Evolutionary conservation across 2,888 invertebrate species (phyloP).

Genomic region (Chromoteleia sp.): DNA sequence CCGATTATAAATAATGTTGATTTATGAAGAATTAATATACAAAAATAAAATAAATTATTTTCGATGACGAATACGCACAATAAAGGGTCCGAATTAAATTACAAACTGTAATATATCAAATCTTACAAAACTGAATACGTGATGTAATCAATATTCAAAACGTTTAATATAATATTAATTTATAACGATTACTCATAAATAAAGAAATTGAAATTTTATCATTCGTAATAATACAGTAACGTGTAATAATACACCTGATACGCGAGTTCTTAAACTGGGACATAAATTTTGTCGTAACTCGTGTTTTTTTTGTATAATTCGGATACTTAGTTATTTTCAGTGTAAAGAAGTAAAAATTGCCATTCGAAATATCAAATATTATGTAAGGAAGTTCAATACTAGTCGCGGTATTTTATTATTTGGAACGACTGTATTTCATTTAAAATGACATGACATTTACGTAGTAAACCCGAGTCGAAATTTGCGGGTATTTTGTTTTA

Average conservation of each 20-base stretch:
- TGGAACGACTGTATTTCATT: conserved; percentile 2
- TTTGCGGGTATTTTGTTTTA: not conserved
- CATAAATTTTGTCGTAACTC: not conserved
- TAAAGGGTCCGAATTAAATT: too few species aligned
- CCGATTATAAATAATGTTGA: not conserved
- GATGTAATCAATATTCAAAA: too few species aligned
- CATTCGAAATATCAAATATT: conserved; percentile 14
- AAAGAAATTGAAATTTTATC: not conserved
- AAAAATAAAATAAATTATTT: too few species aligned
- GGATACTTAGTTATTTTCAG: not conserved
- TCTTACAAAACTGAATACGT: too few species aligned
- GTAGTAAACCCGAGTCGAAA: not conserved
- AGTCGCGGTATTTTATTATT: conserved; percentile 13
- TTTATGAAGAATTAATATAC: too few species aligned
- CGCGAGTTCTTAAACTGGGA: too few species aligned
- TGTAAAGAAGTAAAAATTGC: not conserved
- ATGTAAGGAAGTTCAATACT: conserved; percentile 21
- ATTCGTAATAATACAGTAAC: too few species aligned
- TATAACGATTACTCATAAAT: too few species aligned
- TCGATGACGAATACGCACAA: too few species aligned
- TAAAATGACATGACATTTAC: conserved; percentile 18
- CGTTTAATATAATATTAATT: too few species aligned
- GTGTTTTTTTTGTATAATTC: not conserved
- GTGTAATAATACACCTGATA: not conserved
- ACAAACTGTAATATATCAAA: too few species aligned